Conservation (phyloP, 2,888 invertebrate species). For the Rapana venosa region DNA sequence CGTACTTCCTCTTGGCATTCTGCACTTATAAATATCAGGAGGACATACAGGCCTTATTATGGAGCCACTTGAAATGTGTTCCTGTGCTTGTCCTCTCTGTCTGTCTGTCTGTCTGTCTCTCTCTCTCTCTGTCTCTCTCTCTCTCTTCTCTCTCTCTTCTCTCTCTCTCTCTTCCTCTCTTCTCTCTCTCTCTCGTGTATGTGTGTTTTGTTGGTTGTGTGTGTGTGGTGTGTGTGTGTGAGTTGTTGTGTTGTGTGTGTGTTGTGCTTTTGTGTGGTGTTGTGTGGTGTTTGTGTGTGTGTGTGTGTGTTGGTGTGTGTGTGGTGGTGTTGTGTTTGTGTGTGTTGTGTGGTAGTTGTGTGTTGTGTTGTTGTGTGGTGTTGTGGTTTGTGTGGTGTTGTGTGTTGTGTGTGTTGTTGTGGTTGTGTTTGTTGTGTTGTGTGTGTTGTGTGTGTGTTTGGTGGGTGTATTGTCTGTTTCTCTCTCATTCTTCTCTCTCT, state of each 20-base stretch:
- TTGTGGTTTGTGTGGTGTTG: neutral
- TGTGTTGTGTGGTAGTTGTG: too few relatives aligned
- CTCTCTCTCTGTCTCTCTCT: neutral
- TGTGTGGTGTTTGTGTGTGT: neutral
- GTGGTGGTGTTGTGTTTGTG: too few relatives aligned
- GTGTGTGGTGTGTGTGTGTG: too few relatives aligned
- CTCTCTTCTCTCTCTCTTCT: neutral
- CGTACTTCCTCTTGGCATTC: too few relatives aligned
- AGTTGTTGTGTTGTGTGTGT: neutral
- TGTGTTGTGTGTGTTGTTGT: neutral
- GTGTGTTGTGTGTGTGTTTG: too few relatives aligned
- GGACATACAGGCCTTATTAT: neutral
- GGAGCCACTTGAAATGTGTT: neutral
- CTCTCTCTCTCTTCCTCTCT: neutral
- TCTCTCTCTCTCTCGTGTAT: too few relatives aligned
- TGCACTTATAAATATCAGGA: too few relatives aligned
- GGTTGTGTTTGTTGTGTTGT: neutral
- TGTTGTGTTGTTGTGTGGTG: neutral
- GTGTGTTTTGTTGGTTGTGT: too few relatives aligned
- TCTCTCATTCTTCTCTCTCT: neutral
- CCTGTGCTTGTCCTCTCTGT: neutral
- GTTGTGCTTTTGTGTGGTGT: neutral
- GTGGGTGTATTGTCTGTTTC: too few relatives aligned
- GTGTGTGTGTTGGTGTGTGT: neutral
- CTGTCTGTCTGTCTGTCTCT: neutral